Base-by-base conservation (phyloP, 2,113 vertebrate species). In the Pterocles orientalis region DNA sequence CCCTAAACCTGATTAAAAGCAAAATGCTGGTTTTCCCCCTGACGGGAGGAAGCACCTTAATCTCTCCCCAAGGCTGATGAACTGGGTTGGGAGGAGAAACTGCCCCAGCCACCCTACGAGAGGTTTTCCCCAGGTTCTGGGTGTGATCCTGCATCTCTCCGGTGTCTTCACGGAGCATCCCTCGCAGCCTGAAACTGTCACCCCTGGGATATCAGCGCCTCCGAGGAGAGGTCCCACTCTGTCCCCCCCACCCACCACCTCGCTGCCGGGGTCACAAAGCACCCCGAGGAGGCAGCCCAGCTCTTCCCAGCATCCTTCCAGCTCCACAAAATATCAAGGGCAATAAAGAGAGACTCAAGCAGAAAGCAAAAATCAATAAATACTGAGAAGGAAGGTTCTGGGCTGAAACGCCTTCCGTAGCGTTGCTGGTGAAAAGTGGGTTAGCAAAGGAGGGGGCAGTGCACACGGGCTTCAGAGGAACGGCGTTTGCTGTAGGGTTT, bases 321-420 rank as follows among this genome's bases (percentile, higher is more conserved):
- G 43, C 78, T 58, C 19, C 53, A 72, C 78, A 57, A 34, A 76
- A 79, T 12, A 90, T 48, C 61, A 82, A 79, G 33, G 79, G 82
- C 84, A 87, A 86, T 64, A 58, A 54, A 92, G 62, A 48, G 50
- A 90, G 41, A 82, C 31, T 91, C 31, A 5, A 90, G 91, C 66
- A 91, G 87, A 82, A 92, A 89, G 62, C 39, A 93, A 93, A 95
- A 41, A 41, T 41, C 41, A 41, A 95, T 86, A 88, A 93, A 61
- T 39, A 91, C 26, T 1, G 6, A 69, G 77, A 82, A 88, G 56
- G 72, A 93, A 96, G 26, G 57, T 86, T 95, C 82, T 94, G 76
- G 88, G 60, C 76, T 86, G 25, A 48, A 93, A 75, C 2, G 43
- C n/a, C 56, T 86, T 14, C 24, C 8, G 15, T 2, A 88, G 72